Evolutionary conservation across 2,888 invertebrate species (phyloP), one percentile per base, ranked within the genome.

Genomic region (Branchellion lobata): DNA sequence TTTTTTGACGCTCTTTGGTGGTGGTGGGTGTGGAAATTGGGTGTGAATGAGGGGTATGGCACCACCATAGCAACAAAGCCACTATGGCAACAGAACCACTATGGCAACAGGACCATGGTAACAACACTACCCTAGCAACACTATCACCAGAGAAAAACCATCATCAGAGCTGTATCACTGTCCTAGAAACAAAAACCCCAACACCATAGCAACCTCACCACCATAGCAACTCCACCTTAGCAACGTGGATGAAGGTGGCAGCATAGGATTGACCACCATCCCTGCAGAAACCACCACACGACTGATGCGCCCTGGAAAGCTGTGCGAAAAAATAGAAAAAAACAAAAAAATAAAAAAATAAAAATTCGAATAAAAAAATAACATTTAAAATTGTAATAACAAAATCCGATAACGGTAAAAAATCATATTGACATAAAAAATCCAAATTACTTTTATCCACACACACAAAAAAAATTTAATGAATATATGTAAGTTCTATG

Each of bases 221-320:
- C 65, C 24, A 11, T 74, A 40, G 40, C 40, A 40, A 40, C 18
- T 3, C 47, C 81, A 88, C 88, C 86, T 96, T 96, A 27, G 96
- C 96, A 0, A 95, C 96, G 88, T 95, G 94, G 14, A 97, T 90
- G 78, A 96, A 94, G 0, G 95, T 94, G 0, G 96, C 96, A 71
- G 96, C 95, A 84, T 90, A 90, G 0, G 90, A 89, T 85, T 94
- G 92, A 21, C 93, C 92, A 21, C 94, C 94, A 87, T 94, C 94
- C 40, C 88, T 88, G 36, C 87, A 86, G 87, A 88, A 86, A 29
- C 88, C 87, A 34, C 88, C 88, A 84, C 87, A 86, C 8, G 88
- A 87, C 84, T 88, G 88, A 82, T 88, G 87, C 75, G 87, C 85
- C 1, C 87, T 84, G 8, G 87, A 86, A 72, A 88, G 82, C 88